Conservation (phyloP, 2,888 invertebrate species). For the Agrochola lychnidis region DNA sequence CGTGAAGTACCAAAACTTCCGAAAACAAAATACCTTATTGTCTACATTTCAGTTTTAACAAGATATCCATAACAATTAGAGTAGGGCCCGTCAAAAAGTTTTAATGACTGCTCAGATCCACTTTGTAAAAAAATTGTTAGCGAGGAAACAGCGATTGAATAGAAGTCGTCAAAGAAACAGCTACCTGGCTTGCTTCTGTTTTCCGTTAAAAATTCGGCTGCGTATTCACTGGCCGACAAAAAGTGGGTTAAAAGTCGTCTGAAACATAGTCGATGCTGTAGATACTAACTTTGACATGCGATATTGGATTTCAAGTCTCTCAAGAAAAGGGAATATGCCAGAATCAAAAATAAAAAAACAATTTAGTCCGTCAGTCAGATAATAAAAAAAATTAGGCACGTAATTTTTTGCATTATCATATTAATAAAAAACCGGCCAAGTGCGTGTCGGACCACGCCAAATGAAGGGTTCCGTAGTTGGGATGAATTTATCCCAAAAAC, state of each 20-base stretch:
- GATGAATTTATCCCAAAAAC: too few species aligned
- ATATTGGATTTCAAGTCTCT: not conserved
- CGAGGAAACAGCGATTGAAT: constrained; percentile 77
- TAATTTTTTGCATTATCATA: too few species aligned
- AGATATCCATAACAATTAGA: constrained; percentile 85
- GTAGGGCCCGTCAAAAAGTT: constrained; percentile 83
- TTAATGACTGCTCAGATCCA: constrained; percentile 82
- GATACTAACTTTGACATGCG: not conserved
- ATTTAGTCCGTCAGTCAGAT: too few species aligned
- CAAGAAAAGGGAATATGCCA: too few species aligned
- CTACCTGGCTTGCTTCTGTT: constrained; percentile 58
- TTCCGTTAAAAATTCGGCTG: constrained; percentile 12
- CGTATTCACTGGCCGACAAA: constrained; percentile 20
- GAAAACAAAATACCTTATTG: constrained; percentile 66
- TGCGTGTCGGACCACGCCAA: too few species aligned
- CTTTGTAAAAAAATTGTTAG: constrained; percentile 70
- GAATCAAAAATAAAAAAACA: too few species aligned
- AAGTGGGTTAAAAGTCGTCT: not conserved
- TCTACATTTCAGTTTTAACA: constrained; percentile 75
- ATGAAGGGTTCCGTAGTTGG: too few species aligned
- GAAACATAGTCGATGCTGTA: too few species aligned
- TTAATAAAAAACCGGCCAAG: too few species aligned
- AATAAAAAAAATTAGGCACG: too few species aligned
- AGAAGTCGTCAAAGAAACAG: constrained; percentile 73
- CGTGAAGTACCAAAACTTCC: constrained; percentile 52